Conservation (phyloP, 2,797 vertebrate genomes). For the Myiothlypis chrysogaster region DNA sequence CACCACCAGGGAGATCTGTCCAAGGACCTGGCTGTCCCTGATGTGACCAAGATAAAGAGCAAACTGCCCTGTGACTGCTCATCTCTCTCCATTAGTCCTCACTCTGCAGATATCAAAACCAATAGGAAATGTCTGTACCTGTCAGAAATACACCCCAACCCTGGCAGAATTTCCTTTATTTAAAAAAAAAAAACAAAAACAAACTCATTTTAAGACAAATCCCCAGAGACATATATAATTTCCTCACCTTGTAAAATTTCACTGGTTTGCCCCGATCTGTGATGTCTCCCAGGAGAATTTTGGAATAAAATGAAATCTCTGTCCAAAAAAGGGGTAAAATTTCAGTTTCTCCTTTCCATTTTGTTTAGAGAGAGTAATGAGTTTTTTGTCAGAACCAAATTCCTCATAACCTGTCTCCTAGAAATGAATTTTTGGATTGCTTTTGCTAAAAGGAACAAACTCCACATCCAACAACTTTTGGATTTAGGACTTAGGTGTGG, state of each 20-base stretch:
- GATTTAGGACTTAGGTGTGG: background rate
- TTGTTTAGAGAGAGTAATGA: background rate
- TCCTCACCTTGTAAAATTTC: conserved; percentile 22
- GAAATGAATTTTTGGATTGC: background rate
- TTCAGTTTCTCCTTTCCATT: background rate
- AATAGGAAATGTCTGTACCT: background rate
- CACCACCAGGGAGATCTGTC: background rate
- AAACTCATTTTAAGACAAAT: background rate
- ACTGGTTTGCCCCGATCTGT: background rate
- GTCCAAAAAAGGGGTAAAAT: background rate
- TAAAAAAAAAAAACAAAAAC: background rate
- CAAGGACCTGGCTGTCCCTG: background rate
- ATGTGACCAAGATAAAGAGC: background rate
- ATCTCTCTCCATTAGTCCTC: background rate
- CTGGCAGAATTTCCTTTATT: background rate
- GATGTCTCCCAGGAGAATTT: background rate
- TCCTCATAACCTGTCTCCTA: background rate
- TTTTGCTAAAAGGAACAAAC: background rate
- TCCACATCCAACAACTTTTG: background rate
- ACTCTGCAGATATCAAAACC: background rate
- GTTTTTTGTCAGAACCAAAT: background rate
- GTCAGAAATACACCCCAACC: background rate
- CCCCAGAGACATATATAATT: background rate
- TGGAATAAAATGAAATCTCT: background rate
- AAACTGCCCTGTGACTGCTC: background rate